A percentile compares a stretch with the other conserved stretches of the same genome.
Conservation (phyloP, 2,888 invertebrate genomes). For the Helicoverpa assulta region DNA sequence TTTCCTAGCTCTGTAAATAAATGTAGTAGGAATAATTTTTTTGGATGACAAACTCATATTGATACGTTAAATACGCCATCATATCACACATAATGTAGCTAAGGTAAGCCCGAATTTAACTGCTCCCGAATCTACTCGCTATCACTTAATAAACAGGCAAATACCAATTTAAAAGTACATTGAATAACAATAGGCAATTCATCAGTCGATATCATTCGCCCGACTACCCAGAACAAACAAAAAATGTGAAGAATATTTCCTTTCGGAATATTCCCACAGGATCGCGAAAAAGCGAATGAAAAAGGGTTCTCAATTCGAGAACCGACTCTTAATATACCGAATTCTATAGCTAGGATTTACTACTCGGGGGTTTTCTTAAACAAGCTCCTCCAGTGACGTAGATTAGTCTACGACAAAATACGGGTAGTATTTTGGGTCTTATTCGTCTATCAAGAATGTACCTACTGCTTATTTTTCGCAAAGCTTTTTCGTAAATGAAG, state of each 20-base stretch:
- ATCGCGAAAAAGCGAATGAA: constrained; percentile 24
- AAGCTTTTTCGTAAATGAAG: too few relatives aligned
- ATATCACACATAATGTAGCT: background rate
- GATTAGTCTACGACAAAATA: background rate
- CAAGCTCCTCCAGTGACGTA: background rate
- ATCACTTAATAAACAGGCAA: constrained; percentile 3
- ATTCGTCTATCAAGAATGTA: background rate
- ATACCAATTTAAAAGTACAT: constrained; percentile 1
- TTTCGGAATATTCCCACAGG: constrained; percentile 19
- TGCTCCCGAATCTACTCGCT: background rate
- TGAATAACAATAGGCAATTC: constrained; percentile 28
- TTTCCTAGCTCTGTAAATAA: too few relatives aligned
- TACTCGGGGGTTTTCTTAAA: background rate
- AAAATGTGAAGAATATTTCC: constrained; percentile 20
- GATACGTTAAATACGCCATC: background rate
- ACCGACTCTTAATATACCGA: constrained; percentile 13
- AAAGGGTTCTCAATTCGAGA: background rate
- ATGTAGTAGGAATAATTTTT: background rate
- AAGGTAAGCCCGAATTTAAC: background rate
- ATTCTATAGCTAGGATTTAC: constrained; percentile 1
- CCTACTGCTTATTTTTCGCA: too few relatives aligned
- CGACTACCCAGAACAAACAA: constrained; percentile 11
- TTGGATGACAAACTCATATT: background rate
- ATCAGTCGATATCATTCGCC: constrained; percentile 20
- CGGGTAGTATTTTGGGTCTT: background rate